Conservation (phyloP, 2,113 vertebrate genomes). For the Sebastes schlegelii region DNA sequence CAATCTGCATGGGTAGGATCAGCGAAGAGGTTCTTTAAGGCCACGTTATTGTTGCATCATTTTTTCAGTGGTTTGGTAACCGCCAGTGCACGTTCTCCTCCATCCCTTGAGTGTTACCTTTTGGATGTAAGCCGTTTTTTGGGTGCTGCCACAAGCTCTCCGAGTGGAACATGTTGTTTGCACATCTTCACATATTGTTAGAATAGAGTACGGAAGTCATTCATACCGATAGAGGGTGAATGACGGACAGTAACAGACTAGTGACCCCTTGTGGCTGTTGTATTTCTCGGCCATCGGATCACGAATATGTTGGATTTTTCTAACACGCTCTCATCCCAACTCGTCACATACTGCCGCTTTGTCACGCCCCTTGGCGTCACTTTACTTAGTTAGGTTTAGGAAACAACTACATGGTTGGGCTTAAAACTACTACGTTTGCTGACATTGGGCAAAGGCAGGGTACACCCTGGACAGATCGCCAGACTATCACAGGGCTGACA, state of each 20-base stretch:
- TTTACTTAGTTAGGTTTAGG: too few relatives aligned
- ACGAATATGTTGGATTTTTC: too few relatives aligned
- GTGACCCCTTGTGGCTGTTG: not conserved
- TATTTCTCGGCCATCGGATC: too few relatives aligned
- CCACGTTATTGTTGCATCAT: not conserved
- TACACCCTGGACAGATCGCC: too few relatives aligned
- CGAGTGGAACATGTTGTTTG: not conserved
- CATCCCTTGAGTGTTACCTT: not conserved
- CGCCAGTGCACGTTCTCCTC: constrained; percentile 1
- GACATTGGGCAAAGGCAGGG: too few relatives aligned
- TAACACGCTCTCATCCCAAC: too few relatives aligned
- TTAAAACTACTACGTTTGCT: too few relatives aligned
- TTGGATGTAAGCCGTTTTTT: constrained; percentile 7
- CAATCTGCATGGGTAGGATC: constrained; percentile 4
- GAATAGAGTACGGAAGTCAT: not conserved
- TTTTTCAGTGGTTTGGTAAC: constrained; percentile 17
- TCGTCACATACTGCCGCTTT: too few relatives aligned
- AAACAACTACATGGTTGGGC: too few relatives aligned
- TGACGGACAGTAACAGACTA: not conserved
- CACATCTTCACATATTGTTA: not conserved
- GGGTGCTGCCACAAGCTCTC: not conserved
- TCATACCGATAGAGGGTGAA: not conserved
- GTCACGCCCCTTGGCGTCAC: too few relatives aligned
- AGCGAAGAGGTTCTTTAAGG: constrained; percentile 6
- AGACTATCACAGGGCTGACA: too few relatives aligned